Percentiles rank a stretch among this genome's conserved stretches.
These are phyloP conservation scores for Anticlea derivata DNA, from an alignment of 2,888 invertebrate genomes.

Conservation along the genomic window DNA sequence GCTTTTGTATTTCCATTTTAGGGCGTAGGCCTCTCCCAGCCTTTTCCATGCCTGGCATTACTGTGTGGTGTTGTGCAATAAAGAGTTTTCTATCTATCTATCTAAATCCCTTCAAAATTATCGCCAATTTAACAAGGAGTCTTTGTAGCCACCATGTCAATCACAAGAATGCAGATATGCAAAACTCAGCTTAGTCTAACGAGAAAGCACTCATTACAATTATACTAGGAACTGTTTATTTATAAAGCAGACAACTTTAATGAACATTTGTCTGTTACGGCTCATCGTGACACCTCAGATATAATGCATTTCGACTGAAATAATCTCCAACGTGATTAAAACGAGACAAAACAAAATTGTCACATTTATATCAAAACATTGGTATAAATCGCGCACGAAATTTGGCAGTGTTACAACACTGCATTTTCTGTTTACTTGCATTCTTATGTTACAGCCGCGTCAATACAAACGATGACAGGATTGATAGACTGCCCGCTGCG, in stretches of 20 bases:
- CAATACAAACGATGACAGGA: slow-evolving; percentile 34
- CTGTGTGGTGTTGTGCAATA: too few relatives aligned
- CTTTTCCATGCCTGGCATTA: too few relatives aligned
- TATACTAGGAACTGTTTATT: slow-evolving; percentile 57
- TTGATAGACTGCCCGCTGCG: slow-evolving; percentile 12
- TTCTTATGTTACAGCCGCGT: slow-evolving; percentile 49
- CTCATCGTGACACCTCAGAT: slow-evolving; percentile 49
- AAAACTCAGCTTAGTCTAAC: slow-evolving; percentile 31
- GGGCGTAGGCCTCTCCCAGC: too few relatives aligned
- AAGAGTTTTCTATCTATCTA: too few relatives aligned
- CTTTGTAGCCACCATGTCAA: slow-evolving; percentile 1
- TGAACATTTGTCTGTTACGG: slow-evolving; percentile 51
- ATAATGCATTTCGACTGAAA: slow-evolving; percentile 46
- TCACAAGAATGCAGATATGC: slow-evolving; percentile 23
- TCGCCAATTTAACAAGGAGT: too few relatives aligned
- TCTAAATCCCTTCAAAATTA: too few relatives aligned
- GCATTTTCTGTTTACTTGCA: slow-evolving; percentile 66
- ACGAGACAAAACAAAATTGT: slow-evolving; percentile 43
- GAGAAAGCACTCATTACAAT: slow-evolving; percentile 36
- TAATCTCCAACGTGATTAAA: slow-evolving; percentile 44
- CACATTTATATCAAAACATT: slow-evolving; percentile 51
- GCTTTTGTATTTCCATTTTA: too few relatives aligned
- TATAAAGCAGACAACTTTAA: slow-evolving; percentile 53
- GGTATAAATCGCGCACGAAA: slow-evolving; percentile 12
- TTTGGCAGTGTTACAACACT: slow-evolving; percentile 45